Conservation (phyloP, 1,140 invertebrate genomes). For the Bathynomus jamesi region DNA sequence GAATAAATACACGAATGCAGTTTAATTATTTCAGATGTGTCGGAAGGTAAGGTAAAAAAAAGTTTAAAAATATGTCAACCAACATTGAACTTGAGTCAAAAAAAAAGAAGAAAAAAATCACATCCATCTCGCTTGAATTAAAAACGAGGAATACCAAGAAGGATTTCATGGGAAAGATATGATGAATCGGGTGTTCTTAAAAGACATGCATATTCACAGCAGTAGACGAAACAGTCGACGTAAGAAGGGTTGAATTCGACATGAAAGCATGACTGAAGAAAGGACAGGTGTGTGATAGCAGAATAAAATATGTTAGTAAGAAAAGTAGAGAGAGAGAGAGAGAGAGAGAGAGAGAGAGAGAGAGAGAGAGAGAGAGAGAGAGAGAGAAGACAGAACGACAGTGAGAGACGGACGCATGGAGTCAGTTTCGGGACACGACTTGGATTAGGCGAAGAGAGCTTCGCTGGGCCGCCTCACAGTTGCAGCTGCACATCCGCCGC, state of each 20-base stretch:
- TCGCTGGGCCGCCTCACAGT: neutral
- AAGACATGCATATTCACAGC: neutral
- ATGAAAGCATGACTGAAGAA: neutral
- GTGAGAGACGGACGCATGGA: neutral
- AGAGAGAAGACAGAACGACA: neutral
- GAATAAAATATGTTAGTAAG: neutral
- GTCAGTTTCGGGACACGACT: neutral
- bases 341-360: neutral
- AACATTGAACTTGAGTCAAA: too few relatives aligned
- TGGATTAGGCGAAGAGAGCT: neutral
- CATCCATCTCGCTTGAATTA: neutral
- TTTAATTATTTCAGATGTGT: neutral
- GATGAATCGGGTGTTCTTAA: neutral
- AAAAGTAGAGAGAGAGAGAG: neutral
- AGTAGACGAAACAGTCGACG: neutral
- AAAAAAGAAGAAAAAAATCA: neutral
- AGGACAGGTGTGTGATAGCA: neutral
- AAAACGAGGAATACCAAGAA: neutral
- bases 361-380: neutral
- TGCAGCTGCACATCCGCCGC: neutral
- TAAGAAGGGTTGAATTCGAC: neutral
- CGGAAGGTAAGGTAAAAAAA: too few relatives aligned
- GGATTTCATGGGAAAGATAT: neutral
- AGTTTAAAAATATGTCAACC: too few relatives aligned
- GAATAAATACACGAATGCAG: neutral